Conservation (phyloP, 2,888 invertebrate genomes). For the Bruchidius siliquastri region DNA sequence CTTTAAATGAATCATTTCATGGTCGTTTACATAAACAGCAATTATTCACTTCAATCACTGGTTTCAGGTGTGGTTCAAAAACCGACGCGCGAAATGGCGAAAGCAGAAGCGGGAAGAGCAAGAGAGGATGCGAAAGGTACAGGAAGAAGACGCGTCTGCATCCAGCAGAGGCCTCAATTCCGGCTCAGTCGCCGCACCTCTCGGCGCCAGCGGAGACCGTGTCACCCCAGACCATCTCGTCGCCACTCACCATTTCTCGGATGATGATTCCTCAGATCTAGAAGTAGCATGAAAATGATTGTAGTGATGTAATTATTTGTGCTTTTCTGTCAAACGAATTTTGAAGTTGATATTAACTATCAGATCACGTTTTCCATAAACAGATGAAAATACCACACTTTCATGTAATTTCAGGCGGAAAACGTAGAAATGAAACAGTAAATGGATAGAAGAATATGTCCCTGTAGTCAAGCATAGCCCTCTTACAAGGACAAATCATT, state of each 20-base stretch:
- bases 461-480: no score
- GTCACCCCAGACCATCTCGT: background rate
- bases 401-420: no score
- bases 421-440: no score
- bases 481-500: no score
- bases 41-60: background rate
- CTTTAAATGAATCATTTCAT: no score
- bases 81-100: conserved; percentile 92
- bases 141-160: conserved; percentile 61
- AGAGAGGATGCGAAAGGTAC: conserved; percentile 74
- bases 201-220: background rate
- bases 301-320: background rate
- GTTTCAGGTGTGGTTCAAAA: conserved; percentile 93
- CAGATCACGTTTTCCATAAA: no score
- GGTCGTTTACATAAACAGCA: no score
- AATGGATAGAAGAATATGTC: no score
- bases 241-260: conserved; percentile 47
- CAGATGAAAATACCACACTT: no score
- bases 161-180: background rate
- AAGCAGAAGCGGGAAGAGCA: conserved; percentile 90
- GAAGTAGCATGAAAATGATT: conserved; percentile 66
- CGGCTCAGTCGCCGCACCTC: background rate
- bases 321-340: no score
- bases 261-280: conserved; percentile 74
- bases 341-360: no score